These are phyloP conservation scores for Chlamydotis undulata DNA, from an alignment of 2,113 vertebrate species.

Conservation along the genomic window DNA sequence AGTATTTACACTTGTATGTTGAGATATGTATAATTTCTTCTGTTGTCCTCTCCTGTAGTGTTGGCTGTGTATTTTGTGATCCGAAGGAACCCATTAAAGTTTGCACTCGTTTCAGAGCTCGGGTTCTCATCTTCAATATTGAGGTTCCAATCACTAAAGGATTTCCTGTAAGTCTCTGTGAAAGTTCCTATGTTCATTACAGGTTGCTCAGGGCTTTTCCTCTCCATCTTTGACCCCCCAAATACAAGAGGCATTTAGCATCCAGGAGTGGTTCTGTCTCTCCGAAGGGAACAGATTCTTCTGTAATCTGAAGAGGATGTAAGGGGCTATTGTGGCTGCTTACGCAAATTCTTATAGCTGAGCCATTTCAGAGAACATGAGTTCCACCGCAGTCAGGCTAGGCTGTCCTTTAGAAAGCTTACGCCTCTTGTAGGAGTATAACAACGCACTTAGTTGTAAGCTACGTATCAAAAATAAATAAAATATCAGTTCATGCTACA, in stretches of 20 bases:
- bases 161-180: constrained; percentile 90
- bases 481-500: background rate
- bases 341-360: background rate
- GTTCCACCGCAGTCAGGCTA: background rate
- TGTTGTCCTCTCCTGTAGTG: constrained; percentile 72
- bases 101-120: constrained; percentile 91
- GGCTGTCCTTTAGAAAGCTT: background rate
- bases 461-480: background rate
- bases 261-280: background rate
- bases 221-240: accelerated
- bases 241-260: background rate
- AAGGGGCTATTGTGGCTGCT: background rate
- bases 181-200: background rate
- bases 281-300: background rate
- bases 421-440: background rate
- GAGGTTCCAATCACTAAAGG: constrained; percentile 95
- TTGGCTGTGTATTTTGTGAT: constrained; percentile 93
- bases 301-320: background rate
- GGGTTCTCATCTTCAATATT: constrained; percentile 95
- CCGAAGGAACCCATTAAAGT: constrained; percentile 89
- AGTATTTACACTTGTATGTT: background rate
- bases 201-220: background rate
- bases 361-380: background rate
- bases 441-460: background rate
- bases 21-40: background rate